Evolutionary conservation across 2,797 vertebrate genomes (phyloP), one percentile per base, ranked within the genome.

Genomic region (Rhinatrema bivittatum): DNA sequence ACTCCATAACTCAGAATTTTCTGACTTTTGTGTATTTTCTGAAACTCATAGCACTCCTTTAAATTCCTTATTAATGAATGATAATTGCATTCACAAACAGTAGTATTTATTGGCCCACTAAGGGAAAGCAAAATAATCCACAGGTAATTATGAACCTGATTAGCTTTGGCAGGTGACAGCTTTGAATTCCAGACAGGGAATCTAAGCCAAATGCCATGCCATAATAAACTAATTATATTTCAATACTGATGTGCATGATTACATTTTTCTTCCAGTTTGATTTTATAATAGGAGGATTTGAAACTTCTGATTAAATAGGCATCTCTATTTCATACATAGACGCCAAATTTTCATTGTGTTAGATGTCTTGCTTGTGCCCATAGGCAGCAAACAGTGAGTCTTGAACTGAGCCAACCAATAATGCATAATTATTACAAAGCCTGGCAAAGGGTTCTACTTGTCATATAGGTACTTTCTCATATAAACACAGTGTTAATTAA

Each of bases 111-210:
- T 37, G 29, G 45, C 42, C 44, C 45, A 67, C 62, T 60, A 56
- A 60, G 48, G 47, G 72, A 70, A 70, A 74, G 62, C 70, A 72
- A 70, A 72, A 68, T 66, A 72, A 50, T 34, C 15, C 38, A 32
- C 26, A 47, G 58, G 51, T 58, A 62, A 67, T 57, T 53, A 62
- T 54, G 56, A 70, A 65, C 39, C 38, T 54, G 56, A 68, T 70
- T 65, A 56, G 35, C 7, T 60, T 20, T 70, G 69, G 58, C 66
- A 70, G 69, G 64, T 74, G 36, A 23, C 53, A 66, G 52, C 67
- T 72, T 69, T 65, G 50, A 74, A 74, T 70, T 68, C 32, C 36
- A 62, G 65, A 56, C 0, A 2, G 62, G 32, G 40, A 48, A 63
- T 60, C 43, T 49, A 17, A 50, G 51, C 65, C 65, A 59, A 47